Base-by-base conservation (phyloP, 1,140 invertebrate genomes). In the Megalopta genalis region DNA sequence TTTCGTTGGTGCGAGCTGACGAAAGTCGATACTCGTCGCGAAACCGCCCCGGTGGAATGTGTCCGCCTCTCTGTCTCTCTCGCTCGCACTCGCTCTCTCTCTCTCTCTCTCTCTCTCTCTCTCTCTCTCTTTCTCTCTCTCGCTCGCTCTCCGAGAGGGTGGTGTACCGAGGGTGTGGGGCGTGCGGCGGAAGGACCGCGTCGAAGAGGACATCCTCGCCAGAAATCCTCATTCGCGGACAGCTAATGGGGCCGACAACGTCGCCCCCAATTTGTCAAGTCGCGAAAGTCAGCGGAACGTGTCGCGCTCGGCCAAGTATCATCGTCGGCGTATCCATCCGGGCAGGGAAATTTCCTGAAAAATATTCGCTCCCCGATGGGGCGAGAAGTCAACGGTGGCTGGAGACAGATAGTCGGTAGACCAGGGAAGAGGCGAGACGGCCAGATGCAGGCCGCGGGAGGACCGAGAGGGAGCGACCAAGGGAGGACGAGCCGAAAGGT, bases 351-450 rank as follows among this genome's bases (percentile, higher is more conserved):
- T 82, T 77, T 73, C 74, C 82, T 75, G 80, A 85, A 85, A 85
- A 86, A 86, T 86, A 84, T 81, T 52, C 66, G 77, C 80, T 82
- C 72, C 71, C 83, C 65, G 69, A 78, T 16, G 64, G 63, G 57
- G 65, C 25, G 77, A 75, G 76, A 64, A 66, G 62, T 65, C 63
- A 80, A 77, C 60, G 62, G 62, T 18, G 39, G 14, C 8, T 16
- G 73, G 77, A 62, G 68, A 67, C 54, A 65, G 32, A 42, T 64
- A n/a, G 62, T 46, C 42, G 49, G 63, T 42, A 7, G 63, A 10
- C 59, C 21, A 39, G 62, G 32, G 63, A 65, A 37, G 60, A 75
- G 60, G 25, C 42, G 42, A 46, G 37, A 10, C 14, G 57, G 46
- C 1, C 21, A 46, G 59, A 54, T 32, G 46, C 32, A 66, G 70